These are phyloP conservation scores for Balearica regulorum DNA, from an alignment of 2,797 vertebrate genomes.

Conservation along the genomic window DNA sequence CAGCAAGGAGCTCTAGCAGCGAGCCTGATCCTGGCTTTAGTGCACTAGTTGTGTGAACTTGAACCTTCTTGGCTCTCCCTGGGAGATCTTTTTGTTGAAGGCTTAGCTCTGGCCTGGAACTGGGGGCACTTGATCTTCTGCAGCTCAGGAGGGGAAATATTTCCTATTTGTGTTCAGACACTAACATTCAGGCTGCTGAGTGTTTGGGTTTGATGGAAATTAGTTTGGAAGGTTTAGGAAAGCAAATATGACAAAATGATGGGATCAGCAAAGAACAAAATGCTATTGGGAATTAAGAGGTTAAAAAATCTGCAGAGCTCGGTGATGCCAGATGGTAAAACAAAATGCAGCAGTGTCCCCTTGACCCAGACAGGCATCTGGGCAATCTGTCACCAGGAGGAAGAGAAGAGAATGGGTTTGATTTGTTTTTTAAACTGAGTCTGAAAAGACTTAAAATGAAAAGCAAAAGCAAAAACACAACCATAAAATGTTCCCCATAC, in stretches of 20 bases:
- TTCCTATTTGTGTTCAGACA: neutral
- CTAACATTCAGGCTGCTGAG: neutral
- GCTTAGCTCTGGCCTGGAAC: neutral
- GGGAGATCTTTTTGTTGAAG: neutral
- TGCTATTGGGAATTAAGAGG: neutral
- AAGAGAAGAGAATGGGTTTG: neutral
- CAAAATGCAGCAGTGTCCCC: neutral
- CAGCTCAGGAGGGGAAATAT: neutral
- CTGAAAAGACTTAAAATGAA: constrained; percentile 19
- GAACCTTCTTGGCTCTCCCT: neutral
- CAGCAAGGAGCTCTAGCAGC: neutral
- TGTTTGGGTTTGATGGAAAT: neutral
- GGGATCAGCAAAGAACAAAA: neutral
- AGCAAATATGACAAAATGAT: neutral
- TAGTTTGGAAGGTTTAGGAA: neutral
- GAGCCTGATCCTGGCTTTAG: neutral
- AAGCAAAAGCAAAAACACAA: constrained; percentile 29
- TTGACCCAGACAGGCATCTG: constrained; percentile 48
- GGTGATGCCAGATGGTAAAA: neutral
- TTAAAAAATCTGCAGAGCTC: neutral
- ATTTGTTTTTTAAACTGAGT: neutral
- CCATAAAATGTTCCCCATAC: neutral
- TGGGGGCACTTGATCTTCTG: neutral
- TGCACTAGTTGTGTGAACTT: neutral
- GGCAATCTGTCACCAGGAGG: constrained; percentile 9